Base-by-base conservation (phyloP, 2,888 invertebrate genomes). In the Colostygia pectinataria region DNA sequence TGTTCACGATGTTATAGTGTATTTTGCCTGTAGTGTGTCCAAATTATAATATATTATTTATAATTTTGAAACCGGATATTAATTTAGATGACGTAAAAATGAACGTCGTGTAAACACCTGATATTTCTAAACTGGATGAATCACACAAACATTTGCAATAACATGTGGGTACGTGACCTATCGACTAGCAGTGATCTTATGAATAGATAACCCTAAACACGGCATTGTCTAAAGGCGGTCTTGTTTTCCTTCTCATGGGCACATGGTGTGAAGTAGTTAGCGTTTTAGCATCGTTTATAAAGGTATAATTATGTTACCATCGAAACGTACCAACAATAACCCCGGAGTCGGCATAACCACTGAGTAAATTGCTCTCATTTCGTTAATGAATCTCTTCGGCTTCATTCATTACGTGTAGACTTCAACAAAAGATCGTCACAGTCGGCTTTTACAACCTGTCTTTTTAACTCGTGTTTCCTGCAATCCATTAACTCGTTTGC, bases 221-320 rank as follows among this genome's bases (percentile, higher is more conserved):
- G 23, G 33, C 34, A 44, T 53, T 53, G 55, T 55, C 25, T 29
- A 41, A 34, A 40, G 32, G 23, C 14, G 25, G n/a, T 46, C 57
- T 53, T 46, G 45, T 52, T 57, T 49, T 50, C 45, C 51, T 59
- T 53, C 47, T 54, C 49, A 37, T 57, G 58, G 29, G 27, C 39
- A 42, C 47, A 46, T 61, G 53, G 68, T 71, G 76, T 69, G 68
- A 70, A 74, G 63, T 65, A 63, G 57, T 61, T 51, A 61, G 68
- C n/a, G 68, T 74, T 70, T 74, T 74, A 66, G 65, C 57, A 45
- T 27, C 37, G 44, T 57, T 63, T 62, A 66, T n/a, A 68, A 68
- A 73, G 77, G 73, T 68, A 66, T 68, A 71, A 80, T 81, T 80
- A 77, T 57, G n/a, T n/a, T n/a, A n/a, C n/a, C 66, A 61, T 72